These are phyloP conservation scores for Volucella bombylans DNA, from an alignment of 2,888 invertebrate genomes.

Conservation along the genomic window DNA sequence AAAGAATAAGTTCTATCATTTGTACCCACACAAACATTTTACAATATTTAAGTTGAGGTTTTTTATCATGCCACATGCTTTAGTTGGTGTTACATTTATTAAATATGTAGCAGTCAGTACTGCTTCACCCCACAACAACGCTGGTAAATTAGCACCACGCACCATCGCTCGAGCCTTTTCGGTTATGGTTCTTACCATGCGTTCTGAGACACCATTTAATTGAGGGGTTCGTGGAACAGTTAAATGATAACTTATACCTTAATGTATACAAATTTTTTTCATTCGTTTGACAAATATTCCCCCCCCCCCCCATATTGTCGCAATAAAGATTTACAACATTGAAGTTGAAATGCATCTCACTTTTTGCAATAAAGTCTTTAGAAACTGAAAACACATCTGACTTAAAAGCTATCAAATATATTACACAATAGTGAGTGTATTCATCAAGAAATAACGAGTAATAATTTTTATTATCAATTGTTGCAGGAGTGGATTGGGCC, in stretches of 20 bases:
- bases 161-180: constrained; percentile 77
- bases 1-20: no score
- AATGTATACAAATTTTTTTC: constrained; percentile 76
- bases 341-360: constrained; percentile 75
- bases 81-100: no score
- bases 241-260: constrained; percentile 77
- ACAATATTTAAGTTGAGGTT: no score
- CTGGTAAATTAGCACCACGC: constrained; percentile 74
- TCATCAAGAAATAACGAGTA: constrained; percentile 75
- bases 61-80: no score
- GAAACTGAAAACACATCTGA: constrained; percentile 76
- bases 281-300: constrained; percentile 78
- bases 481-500: constrained; percentile 78
- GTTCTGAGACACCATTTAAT: constrained; percentile 79
- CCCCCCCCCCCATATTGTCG: constrained; percentile 72
- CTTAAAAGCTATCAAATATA: constrained; percentile 75
- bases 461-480: constrained; percentile 74
- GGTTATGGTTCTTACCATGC: constrained; percentile 77
- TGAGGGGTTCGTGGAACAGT: constrained; percentile 77
- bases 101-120: no score
- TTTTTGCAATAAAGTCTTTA: constrained; percentile 75
- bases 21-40: no score
- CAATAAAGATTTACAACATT: constrained; percentile 77
- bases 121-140: no score
- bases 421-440: constrained; percentile 77